Conservation (phyloP, 2,113 vertebrate genomes). For the Dolichotis patagonum region DNA sequence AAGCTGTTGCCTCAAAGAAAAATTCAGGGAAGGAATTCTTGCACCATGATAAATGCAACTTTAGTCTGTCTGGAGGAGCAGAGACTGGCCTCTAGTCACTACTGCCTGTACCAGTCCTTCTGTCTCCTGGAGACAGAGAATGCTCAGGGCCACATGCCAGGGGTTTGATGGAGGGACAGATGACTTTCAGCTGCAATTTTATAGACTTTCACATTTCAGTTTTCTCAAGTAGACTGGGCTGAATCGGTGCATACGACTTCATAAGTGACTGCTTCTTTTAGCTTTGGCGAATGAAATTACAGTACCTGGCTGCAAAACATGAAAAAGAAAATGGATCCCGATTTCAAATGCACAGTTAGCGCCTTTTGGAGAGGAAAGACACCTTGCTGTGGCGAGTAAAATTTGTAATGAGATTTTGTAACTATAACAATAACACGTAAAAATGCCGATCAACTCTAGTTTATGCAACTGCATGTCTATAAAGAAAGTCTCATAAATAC, state of each 20-base stretch:
- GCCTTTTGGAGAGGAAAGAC: background rate
- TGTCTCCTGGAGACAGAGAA: background rate
- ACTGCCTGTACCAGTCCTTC: rapidly evolving
- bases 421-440: background rate
- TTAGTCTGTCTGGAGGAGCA: background rate
- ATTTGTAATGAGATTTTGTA: background rate
- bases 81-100: background rate
- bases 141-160: background rate
- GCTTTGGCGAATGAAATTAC: background rate
- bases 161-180: background rate
- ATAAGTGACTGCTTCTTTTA: background rate
- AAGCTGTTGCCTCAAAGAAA: background rate
- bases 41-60: background rate
- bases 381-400: background rate
- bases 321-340: background rate
- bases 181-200: background rate
- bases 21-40: background rate
- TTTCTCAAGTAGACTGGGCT: background rate
- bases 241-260: background rate
- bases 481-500: background rate
- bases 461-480: background rate
- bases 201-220: background rate
- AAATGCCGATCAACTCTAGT: background rate
- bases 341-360: background rate
- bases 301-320: background rate